Evolutionary conservation across 2,113 vertebrate species (phyloP).

Genomic region (Cettia cetti): DNA sequence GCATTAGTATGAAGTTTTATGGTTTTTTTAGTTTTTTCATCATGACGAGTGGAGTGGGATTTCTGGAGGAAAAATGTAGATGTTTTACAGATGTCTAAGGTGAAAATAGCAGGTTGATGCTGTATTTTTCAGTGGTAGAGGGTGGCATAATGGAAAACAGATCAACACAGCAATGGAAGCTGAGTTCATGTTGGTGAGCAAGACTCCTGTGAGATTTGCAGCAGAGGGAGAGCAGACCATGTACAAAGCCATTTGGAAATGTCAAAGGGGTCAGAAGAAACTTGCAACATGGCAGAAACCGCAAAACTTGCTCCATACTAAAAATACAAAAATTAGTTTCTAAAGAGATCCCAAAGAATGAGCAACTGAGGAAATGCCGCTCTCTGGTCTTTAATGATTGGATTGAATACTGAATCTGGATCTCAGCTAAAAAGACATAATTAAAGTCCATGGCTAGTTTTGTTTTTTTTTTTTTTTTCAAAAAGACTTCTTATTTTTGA

Average conservation of each 20-base stretch:
- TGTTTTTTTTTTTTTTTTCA: too few relatives aligned
- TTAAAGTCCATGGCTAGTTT: rapidly evolving
- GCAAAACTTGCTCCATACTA: background rate
- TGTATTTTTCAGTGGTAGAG: background rate
- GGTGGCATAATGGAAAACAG: background rate
- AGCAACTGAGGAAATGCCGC: background rate
- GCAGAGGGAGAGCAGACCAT: background rate
- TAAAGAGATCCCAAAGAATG: background rate
- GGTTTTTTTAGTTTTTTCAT: background rate
- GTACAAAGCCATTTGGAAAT: background rate
- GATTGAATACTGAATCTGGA: background rate
- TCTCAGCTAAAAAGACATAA: background rate
- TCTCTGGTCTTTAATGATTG: background rate
- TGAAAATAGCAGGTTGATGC: background rate
- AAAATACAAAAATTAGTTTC: background rate
- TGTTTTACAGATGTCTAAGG: background rate
- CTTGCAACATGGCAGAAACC: background rate
- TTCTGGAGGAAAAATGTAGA: background rate
- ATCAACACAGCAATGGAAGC: background rate
- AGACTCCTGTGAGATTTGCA: background rate
- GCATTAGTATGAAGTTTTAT: background rate
- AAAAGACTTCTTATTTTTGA: background rate
- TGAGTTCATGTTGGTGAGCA: background rate
- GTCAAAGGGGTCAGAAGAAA: background rate
- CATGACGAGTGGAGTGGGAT: background rate